A percentile compares a stretch with the other conserved stretches of the same genome.
Evolutionary conservation across 2,797 vertebrate genomes (phyloP).

Genomic region (Hafferia zeledoni): DNA sequence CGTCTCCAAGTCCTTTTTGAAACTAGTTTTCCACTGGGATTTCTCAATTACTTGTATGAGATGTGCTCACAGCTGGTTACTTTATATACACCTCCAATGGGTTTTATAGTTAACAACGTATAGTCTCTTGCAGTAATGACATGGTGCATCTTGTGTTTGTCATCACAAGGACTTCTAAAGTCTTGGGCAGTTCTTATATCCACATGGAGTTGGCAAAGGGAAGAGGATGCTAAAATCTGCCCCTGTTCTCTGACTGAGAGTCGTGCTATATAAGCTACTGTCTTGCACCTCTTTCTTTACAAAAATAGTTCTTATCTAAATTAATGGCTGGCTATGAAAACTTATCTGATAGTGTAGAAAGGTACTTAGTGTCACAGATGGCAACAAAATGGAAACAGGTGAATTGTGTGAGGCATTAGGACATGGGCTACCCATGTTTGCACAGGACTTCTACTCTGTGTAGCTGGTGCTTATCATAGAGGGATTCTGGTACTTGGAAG

Average conservation of each 20-base stretch:
- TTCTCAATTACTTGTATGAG: neutral
- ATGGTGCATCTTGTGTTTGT: neutral
- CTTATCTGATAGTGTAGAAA: neutral
- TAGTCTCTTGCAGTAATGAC: neutral
- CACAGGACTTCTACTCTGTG: neutral
- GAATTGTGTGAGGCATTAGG: neutral
- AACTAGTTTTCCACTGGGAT: neutral
- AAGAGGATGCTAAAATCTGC: neutral
- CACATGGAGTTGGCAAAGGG: neutral
- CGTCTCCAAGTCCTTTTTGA: neutral
- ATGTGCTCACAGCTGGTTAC: neutral
- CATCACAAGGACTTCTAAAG: neutral
- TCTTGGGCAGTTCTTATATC: neutral
- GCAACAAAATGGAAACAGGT: neutral
- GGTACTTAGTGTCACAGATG: neutral
- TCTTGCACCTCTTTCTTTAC: neutral
- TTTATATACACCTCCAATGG: neutral
- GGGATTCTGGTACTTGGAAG: neutral
- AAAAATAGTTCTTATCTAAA: neutral
- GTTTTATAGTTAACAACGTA: fast-evolving
- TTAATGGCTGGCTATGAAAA: neutral
- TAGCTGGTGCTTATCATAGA: neutral
- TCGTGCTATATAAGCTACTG: neutral
- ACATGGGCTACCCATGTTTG: neutral
- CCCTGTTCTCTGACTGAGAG: neutral